Percentiles rank a stretch among this genome's conserved stretches.
Conservation (phyloP, 2,888 invertebrate species). For the Drosophila mimetica region DNA sequence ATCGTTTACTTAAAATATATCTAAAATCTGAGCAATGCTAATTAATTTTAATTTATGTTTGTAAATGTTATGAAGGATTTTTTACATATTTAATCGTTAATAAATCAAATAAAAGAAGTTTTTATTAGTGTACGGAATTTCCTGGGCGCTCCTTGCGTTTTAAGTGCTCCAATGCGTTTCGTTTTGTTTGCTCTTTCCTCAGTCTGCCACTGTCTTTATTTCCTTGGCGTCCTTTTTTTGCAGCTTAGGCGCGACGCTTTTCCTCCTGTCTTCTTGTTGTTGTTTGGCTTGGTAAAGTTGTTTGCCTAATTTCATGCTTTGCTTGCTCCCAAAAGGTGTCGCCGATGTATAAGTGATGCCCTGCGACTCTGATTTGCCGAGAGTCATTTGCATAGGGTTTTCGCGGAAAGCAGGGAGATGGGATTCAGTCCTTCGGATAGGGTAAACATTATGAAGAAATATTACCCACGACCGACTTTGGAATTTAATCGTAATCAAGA, state of each 20-base stretch:
- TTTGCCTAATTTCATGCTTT: slow-evolving; percentile 78
- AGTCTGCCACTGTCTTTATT: slow-evolving; percentile 32
- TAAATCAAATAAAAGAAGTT: not conserved
- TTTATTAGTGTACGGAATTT: not conserved
- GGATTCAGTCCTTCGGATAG: not conserved
- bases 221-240: slow-evolving; percentile 4
- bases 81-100: not conserved
- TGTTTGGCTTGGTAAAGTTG: slow-evolving; percentile 49
- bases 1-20: no score
- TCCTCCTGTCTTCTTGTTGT: slow-evolving; percentile 25
- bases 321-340: slow-evolving; percentile 63
- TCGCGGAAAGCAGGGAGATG: not conserved
- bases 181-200: slow-evolving; percentile 47
- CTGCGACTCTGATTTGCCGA: slow-evolving; percentile 27
- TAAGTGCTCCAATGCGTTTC: slow-evolving; percentile 35
- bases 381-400: slow-evolving; percentile 17
- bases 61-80: no score
- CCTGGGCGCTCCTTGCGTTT: slow-evolving; percentile 2
- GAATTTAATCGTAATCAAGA: no score
- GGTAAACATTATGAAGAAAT: no score
- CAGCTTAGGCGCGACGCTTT: slow-evolving; percentile 29
- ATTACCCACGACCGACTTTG: no score
- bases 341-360: slow-evolving; percentile 37
- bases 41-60: no score
- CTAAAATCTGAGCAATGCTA: no score